Conservation (phyloP, 1,140 invertebrate species). For the Drosophila setifemur region DNA sequence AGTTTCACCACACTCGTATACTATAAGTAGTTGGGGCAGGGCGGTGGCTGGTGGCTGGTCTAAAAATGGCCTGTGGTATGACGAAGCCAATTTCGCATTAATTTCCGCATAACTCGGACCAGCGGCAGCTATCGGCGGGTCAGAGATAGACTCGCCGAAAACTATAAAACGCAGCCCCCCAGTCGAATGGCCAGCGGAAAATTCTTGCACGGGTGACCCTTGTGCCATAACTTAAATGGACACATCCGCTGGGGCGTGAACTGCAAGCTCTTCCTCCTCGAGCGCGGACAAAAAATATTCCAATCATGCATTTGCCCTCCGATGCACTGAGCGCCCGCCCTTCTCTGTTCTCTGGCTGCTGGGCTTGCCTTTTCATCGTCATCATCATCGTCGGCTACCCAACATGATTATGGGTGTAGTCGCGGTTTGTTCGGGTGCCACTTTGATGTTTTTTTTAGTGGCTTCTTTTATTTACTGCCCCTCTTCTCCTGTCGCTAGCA, state of each 20-base stretch:
- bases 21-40: constrained; percentile 16
- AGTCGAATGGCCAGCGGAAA: constrained; percentile 1
- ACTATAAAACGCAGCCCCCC: not conserved
- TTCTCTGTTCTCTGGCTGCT: not conserved
- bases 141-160: not conserved
- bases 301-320: constrained; percentile 37
- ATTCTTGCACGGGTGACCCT: constrained; percentile 23
- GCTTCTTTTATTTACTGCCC: constrained; percentile 18
- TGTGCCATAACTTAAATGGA: constrained; percentile 32
- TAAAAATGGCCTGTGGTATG: constrained; percentile 36
- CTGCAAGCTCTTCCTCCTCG: constrained; percentile 1
- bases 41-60: constrained; percentile 45
- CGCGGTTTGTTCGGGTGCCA: constrained; percentile 32
- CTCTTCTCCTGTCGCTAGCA: constrained; percentile 5
- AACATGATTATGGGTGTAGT: constrained; percentile 33
- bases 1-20: not conserved
- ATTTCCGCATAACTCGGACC: constrained; percentile 61
- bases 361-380: constrained; percentile 14
- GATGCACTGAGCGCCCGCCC: constrained; percentile 22
- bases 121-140: not conserved
- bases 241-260: constrained; percentile 34
- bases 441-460: constrained; percentile 62
- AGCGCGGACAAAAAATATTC: constrained; percentile 22
- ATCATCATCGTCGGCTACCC: constrained; percentile 6
- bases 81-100: constrained; percentile 52